phyloP scores from a whole-genome alignment of 2,888 invertebrate genomes.

The Thysanoteuthis rhombus region DNA sequence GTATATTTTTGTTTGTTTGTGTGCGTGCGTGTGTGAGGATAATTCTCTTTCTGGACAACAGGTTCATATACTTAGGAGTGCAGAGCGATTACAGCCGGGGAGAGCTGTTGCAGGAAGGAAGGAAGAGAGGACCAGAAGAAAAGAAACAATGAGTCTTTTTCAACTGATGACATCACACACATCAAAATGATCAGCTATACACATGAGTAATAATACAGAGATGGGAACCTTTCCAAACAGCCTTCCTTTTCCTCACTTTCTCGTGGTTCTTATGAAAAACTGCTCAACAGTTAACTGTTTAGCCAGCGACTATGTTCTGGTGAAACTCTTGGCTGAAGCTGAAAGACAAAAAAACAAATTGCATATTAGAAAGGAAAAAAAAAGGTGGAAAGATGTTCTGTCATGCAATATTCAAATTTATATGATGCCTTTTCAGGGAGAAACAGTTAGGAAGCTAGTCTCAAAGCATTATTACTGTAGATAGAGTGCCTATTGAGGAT shows the following conservation, averaged over 20 bases:
- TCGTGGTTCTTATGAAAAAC: not conserved
- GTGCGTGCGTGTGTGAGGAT: not conserved
- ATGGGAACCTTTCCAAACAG: not conserved
- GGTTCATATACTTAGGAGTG: not conserved
- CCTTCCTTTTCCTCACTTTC: not conserved
- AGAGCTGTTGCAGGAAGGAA: not conserved
- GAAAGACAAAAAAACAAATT: slow-evolving; percentile 36
- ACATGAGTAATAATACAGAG: slow-evolving; percentile 12
- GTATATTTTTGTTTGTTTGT: not conserved
- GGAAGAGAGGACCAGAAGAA: not conserved
- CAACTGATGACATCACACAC: not conserved
- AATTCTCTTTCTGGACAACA: not conserved
- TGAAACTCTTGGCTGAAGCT: slow-evolving; percentile 50
- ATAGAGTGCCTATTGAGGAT: too few relatives aligned
- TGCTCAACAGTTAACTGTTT: slow-evolving; percentile 35
- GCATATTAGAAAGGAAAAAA: too few relatives aligned
- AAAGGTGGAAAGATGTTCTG: too few relatives aligned
- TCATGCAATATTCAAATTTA: too few relatives aligned
- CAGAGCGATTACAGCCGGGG: not conserved
- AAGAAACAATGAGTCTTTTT: not conserved
- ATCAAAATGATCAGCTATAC: not conserved
- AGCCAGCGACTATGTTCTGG: slow-evolving; percentile 36
- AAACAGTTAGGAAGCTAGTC: too few relatives aligned
- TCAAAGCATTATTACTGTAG: too few relatives aligned
- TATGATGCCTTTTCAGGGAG: too few relatives aligned